These are phyloP conservation scores for Sphaerophoria taeniata DNA, from an alignment of 2,888 invertebrate genomes.

Conservation along the genomic window DNA sequence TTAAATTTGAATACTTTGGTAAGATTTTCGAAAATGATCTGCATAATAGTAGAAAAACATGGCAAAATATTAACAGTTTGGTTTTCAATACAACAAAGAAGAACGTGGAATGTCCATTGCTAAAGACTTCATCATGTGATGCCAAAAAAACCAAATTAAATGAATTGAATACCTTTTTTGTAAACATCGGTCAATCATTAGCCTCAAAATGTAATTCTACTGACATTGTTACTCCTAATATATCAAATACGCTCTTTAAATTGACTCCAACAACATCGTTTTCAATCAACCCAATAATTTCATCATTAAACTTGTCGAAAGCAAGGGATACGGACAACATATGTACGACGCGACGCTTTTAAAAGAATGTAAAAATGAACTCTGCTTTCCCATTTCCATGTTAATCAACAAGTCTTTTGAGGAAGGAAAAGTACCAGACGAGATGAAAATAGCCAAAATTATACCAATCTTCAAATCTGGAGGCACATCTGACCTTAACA, in stretches of 20 bases:
- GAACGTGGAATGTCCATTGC: constrained; percentile 8
- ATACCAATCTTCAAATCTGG: neutral
- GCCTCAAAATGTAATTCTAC: constrained; percentile 4
- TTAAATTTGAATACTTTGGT: too few species aligned
- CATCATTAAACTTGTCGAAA: too few species aligned
- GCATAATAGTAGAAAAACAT: neutral
- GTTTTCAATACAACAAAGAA: constrained; percentile 13
- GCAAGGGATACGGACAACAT: neutral
- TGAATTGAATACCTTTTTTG: neutral
- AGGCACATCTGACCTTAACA: neutral
- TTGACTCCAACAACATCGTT: neutral
- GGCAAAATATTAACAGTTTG: constrained; percentile 2
- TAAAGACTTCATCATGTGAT: neutral
- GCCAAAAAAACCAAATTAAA: neutral
- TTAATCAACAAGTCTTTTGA: neutral
- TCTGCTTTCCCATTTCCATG: neutral
- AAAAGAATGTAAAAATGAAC: neutral
- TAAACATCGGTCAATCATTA: neutral
- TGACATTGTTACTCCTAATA: neutral
- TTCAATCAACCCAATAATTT: neutral
- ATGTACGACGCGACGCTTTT: neutral
- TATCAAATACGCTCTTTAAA: neutral
- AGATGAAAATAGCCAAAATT: neutral
- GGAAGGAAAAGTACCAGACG: neutral
- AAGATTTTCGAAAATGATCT: constrained; percentile 12